These are phyloP conservation scores for Xanthostigma xanthostigma DNA, from an alignment of 2,888 invertebrate genomes.

Conservation along the genomic window DNA sequence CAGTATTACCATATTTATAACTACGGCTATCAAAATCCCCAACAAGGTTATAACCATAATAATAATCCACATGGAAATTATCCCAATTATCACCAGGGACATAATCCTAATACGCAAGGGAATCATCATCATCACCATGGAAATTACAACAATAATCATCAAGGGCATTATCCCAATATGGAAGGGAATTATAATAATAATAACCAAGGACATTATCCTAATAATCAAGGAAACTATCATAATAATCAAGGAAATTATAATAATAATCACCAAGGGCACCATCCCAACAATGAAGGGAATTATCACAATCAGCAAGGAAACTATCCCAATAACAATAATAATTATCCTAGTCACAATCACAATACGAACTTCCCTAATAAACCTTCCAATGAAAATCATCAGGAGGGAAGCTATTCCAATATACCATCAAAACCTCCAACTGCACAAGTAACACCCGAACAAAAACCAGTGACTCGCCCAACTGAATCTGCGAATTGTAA, in stretches of 20 bases:
- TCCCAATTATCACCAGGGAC: not conserved
- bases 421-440: too few species aligned
- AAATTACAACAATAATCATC: not conserved
- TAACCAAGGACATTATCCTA: not conserved
- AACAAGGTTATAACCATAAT: too few species aligned
- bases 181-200: not conserved
- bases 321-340: not conserved
- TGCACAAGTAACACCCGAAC: too few species aligned
- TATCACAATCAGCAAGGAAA: not conserved
- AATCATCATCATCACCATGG: not conserved
- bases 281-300: not conserved
- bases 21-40: too few species aligned
- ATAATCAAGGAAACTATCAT: not conserved
- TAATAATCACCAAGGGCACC: not conserved
- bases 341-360: not conserved
- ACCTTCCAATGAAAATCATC: not conserved
- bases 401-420: not conserved
- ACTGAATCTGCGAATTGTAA: too few species aligned
- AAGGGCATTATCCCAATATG: not conserved
- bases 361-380: not conserved
- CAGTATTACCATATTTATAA: too few species aligned
- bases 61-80: not conserved
- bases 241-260: not conserved
- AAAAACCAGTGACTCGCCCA: too few species aligned
- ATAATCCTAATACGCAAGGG: not conserved